Base-by-base conservation (phyloP, 2,797 vertebrate species). In the Notamacropus eugenii region DNA sequence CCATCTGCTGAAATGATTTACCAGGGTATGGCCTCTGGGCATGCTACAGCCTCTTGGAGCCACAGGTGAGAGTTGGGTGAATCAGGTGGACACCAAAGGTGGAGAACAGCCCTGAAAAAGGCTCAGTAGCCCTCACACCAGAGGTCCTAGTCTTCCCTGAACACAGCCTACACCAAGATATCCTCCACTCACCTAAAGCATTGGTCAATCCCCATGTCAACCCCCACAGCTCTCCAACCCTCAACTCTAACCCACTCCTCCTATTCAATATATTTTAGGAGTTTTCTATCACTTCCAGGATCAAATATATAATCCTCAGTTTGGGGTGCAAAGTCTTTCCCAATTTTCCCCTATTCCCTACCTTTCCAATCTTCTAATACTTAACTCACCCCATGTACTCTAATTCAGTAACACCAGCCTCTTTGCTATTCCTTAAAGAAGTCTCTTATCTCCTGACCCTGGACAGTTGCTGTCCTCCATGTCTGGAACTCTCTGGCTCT, bases 271-370 rank as follows among this genome's bases (percentile, higher is more conserved):
- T 27, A 11, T 8, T 87, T 46, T 74, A 62, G 31, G 31, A 34
- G 6, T 24, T 74, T 19, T 16, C 62, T 22, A 74, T 22, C 40
- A 74, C 67, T 74, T 74, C 67, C n/a, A 74, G n/a, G 16, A 40
- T 40, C 6, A 40, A 40, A 87, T 46, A 82, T 82, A 46, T n/a
- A 82, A 46, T 46, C 28, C 16, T 34, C 31, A 54, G 19, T 5
- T 82, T 24, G 54, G 2, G 12, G 0, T 16, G 50, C 13, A 27
- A 56, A 8, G 5, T 31, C 74, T 16, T 58, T 50, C 31, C 2
- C 9, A 4, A 1, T n/a, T 59, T 13, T 1, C 13, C 0, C 6
- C 40, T 31, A 90, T 31, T 46, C 2, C 6, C 0, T 1, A 46
- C 31, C 50, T 29, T 55, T 29, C 10, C 82, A 91, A 22, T 10